A percentile compares a stretch with the other conserved stretches of the same genome.
These are phyloP conservation scores for Orius laevigatus DNA, from an alignment of 1,140 invertebrate genomes.

Conservation along the genomic window DNA sequence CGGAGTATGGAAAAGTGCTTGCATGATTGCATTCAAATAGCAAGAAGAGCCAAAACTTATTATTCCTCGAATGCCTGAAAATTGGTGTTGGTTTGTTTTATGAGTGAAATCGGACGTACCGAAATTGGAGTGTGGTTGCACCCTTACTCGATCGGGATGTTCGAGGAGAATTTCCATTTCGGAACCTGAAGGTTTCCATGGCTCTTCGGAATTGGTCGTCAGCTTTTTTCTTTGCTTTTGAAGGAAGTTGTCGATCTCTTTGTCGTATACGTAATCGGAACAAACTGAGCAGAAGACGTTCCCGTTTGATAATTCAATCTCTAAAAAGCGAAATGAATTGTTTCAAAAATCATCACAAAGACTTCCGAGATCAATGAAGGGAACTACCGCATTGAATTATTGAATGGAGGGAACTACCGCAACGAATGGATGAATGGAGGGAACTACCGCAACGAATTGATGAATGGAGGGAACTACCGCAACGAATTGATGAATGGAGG, in stretches of 20 bases:
- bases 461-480: too few species aligned
- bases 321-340: constrained; percentile 20
- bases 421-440: too few species aligned
- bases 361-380: too few species aligned
- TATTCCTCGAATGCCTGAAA: constrained; percentile 62
- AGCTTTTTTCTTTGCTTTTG: constrained; percentile 49
- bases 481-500: too few species aligned
- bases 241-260: constrained; percentile 44
- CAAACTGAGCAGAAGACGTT: constrained; percentile 84
- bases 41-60: constrained; percentile 98
- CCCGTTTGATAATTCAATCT: constrained; percentile 75
- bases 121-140: constrained; percentile 3
- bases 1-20: constrained; percentile 88
- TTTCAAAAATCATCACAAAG: too few species aligned
- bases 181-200: constrained; percentile 6
- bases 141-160: background rate
- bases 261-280: constrained; percentile 82
- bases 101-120: too few species aligned
- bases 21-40: constrained; percentile 97
- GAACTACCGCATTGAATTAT: too few species aligned
- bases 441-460: too few species aligned
- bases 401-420: too few species aligned
- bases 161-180: constrained; percentile 7
- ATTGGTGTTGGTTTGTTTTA: too few species aligned
- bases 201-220: too few species aligned